Conservation (phyloP, 1,140 invertebrate genomes). For the Hyposmocoma kahamanoa region DNA sequence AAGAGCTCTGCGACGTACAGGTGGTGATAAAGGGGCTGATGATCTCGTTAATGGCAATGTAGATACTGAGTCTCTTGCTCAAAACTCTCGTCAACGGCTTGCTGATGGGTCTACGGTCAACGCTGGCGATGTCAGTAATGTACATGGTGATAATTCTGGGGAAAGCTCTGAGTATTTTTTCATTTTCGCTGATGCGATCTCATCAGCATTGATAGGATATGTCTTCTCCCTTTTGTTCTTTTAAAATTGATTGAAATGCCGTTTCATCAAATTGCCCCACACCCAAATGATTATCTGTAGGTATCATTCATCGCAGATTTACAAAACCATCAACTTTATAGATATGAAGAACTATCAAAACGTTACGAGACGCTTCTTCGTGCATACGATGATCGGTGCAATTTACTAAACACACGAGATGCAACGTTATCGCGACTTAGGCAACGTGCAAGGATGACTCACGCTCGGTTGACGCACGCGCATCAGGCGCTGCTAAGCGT, state of each 20-base stretch:
- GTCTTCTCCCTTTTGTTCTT: not conserved
- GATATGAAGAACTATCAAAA: conserved; percentile 54
- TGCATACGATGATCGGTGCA: conserved; percentile 39
- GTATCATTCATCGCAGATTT: not conserved
- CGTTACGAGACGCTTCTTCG: conserved; percentile 37
- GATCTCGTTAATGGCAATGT: too few relatives aligned
- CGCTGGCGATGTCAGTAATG: too few relatives aligned
- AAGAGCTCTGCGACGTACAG: too few relatives aligned
- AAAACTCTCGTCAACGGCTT: too few relatives aligned
- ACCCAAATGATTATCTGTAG: not conserved
- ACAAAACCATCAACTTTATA: conserved; percentile 8
- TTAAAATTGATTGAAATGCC: not conserved
- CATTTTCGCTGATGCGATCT: not conserved
- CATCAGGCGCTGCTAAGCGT: conserved; percentile 36
- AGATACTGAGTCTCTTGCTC: too few relatives aligned
- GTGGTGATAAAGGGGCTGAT: too few relatives aligned
- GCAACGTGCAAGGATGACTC: conserved; percentile 14
- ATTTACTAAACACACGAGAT: conserved; percentile 18
- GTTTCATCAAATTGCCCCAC: not conserved
- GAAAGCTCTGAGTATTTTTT: not conserved
- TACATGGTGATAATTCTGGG: not conserved
- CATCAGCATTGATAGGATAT: not conserved
- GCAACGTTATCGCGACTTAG: conserved; percentile 19
- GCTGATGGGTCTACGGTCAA: too few relatives aligned
- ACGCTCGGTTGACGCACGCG: conserved; percentile 27